A percentile compares a stretch with the other conserved stretches of the same genome.
These are phyloP conservation scores for Spilarctia lutea DNA, from an alignment of 2,888 invertebrate species.

Conservation along the genomic window DNA sequence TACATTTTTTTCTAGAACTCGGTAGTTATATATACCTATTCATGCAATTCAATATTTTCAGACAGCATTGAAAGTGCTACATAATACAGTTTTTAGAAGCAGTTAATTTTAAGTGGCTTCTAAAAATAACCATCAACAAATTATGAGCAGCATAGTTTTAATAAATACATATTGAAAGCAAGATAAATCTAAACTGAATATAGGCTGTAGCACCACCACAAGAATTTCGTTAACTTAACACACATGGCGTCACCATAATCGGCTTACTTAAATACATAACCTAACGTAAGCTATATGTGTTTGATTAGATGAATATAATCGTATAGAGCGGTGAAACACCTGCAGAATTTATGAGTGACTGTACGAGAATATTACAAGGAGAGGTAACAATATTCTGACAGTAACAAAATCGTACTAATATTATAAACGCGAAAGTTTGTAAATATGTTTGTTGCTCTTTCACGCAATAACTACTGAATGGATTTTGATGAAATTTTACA, in stretches of 20 bases:
- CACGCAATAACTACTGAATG: too few relatives aligned
- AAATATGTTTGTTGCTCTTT: too few relatives aligned
- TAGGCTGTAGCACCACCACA: neutral
- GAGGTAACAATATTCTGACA: conserved; percentile 25
- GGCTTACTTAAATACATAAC: neutral
- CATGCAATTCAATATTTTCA: neutral
- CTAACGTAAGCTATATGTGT: conserved; percentile 26
- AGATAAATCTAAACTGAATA: neutral
- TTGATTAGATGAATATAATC: conserved; percentile 25
- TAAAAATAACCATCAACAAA: neutral
- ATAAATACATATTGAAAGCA: neutral
- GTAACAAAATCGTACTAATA: too few relatives aligned
- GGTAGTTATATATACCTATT: neutral
- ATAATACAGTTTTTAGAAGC: neutral
- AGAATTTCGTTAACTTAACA: neutral
- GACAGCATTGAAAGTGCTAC: neutral
- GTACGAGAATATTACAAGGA: conserved; percentile 2
- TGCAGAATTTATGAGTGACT: conserved; percentile 31
- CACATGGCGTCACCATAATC: neutral
- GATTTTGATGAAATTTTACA: too few relatives aligned
- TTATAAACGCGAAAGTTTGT: too few relatives aligned
- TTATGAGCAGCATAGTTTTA: neutral
- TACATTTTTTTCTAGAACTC: neutral
- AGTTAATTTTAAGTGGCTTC: neutral
- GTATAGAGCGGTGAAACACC: conserved; percentile 30